These are phyloP conservation scores for Drosophila sturtevanti DNA, from an alignment of 1,140 invertebrate species.

Conservation along the genomic window DNA sequence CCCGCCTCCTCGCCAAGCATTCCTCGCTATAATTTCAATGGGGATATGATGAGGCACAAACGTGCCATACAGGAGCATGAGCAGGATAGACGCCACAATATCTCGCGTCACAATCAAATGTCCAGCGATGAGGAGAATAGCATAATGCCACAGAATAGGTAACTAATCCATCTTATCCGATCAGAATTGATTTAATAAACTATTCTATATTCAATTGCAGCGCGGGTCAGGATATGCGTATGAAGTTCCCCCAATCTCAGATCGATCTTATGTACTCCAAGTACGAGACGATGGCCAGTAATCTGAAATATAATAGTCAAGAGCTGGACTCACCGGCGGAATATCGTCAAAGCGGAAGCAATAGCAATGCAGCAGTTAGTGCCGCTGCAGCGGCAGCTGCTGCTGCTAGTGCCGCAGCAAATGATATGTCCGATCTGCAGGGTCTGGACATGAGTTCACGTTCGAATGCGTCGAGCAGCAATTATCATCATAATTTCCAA, in stretches of 20 bases:
- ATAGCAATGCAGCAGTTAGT: conserved; percentile 55
- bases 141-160: conserved; percentile 82
- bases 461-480: conserved; percentile 72
- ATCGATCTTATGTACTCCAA: conserved; percentile 83
- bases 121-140: conserved; percentile 83
- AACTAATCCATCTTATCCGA: not conserved
- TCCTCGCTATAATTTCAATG: conserved; percentile 81
- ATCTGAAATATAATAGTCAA: conserved; percentile 79
- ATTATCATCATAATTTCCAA: conserved; percentile 82
- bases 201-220: conserved; percentile 26
- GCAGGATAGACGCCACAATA: conserved; percentile 70
- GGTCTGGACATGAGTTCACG: conserved; percentile 82
- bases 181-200: not conserved
- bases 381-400: conserved; percentile 57
- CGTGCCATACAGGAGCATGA: conserved; percentile 71
- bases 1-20: conserved; percentile 82
- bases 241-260: conserved; percentile 82
- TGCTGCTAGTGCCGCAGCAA: conserved; percentile 64
- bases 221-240: conserved; percentile 79
- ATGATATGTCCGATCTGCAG: conserved; percentile 79
- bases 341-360: conserved; percentile 65
- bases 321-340: conserved; percentile 77
- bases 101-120: conserved; percentile 75
- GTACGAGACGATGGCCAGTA: conserved; percentile 79
- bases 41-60: conserved; percentile 79